Percentiles rank a stretch among this genome's conserved stretches.
Evolutionary conservation across 2,888 invertebrate genomes (phyloP).

Genomic region (Amblyjoppa fuscipennis): DNA sequence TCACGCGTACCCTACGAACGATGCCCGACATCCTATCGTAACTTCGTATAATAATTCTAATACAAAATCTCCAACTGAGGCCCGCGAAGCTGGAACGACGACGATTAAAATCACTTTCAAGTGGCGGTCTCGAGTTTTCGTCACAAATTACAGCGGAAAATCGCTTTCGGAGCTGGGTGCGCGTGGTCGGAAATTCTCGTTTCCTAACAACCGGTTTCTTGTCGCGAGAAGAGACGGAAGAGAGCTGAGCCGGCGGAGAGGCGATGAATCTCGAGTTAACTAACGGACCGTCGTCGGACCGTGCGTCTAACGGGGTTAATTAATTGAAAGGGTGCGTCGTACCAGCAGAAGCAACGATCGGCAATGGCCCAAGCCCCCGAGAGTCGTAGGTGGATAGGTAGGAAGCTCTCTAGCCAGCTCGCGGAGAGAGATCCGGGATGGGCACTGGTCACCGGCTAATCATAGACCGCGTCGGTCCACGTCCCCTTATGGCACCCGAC

Average conservation of each 20-base stretch:
- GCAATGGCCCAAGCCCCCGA: not conserved
- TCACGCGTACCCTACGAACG: not conserved
- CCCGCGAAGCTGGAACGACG: not conserved
- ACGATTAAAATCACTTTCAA: slow-evolving; percentile 1
- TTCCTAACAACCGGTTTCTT: slow-evolving; percentile 41
- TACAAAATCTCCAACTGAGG: not conserved
- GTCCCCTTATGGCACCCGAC: slow-evolving; percentile 81
- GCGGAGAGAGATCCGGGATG: slow-evolving; percentile 64
- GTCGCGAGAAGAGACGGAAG: slow-evolving; percentile 30
- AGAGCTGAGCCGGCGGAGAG: slow-evolving; percentile 58
- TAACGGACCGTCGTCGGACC: slow-evolving; percentile 67
- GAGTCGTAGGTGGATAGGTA: slow-evolving; percentile 57
- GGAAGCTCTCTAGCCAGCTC: slow-evolving; percentile 37
- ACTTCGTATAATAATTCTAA: not conserved
- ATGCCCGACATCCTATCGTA: not conserved
- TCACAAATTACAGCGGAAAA: not conserved
- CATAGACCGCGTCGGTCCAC: slow-evolving; percentile 79
- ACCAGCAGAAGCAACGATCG: slow-evolving; percentile 65
- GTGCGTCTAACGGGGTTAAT: slow-evolving; percentile 74
- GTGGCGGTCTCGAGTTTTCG: slow-evolving; percentile 17
- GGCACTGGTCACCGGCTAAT: slow-evolving; percentile 83
- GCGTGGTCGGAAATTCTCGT: slow-evolving; percentile 26
- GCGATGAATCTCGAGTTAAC: slow-evolving; percentile 83
- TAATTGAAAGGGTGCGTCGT: slow-evolving; percentile 83
- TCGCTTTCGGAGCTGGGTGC: not conserved